Evolutionary conservation across 2,888 invertebrate genomes (phyloP).

Genomic region (Phyto melanocephala): DNA sequence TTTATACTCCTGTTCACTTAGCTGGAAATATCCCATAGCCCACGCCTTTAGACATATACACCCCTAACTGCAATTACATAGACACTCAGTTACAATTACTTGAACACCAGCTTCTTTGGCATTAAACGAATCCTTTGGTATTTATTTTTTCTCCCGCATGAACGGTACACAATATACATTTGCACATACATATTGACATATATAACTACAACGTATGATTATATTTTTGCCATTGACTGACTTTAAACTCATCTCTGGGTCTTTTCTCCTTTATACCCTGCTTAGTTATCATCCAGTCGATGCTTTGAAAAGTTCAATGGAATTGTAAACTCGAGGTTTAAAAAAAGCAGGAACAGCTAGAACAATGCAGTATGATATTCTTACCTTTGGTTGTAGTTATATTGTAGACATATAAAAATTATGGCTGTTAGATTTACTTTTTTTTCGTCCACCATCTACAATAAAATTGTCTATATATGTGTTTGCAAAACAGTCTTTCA

Average conservation of each 20-base stretch:
- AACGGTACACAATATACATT: too few relatives aligned
- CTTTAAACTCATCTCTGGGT: not conserved
- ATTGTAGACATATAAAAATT: constrained; percentile 1
- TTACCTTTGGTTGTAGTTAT: not conserved
- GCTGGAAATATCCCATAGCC: not conserved
- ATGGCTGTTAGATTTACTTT: not conserved
- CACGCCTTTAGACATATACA: not conserved
- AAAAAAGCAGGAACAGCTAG: not conserved
- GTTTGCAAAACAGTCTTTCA: not conserved
- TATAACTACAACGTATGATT: not conserved
- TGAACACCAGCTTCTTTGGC: not conserved
- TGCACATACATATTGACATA: too few relatives aligned
- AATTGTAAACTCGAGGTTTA: constrained; percentile 61
- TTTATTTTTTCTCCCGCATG: not conserved
- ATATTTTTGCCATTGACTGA: not conserved
- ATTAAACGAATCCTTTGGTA: not conserved
- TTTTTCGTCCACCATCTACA: not conserved
- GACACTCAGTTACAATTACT: constrained; percentile 17
- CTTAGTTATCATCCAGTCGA: not conserved
- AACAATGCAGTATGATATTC: constrained; percentile 12
- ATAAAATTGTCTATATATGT: constrained; percentile 9
- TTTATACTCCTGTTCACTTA: not conserved
- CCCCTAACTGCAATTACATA: not conserved
- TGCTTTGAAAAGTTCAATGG: constrained; percentile 67
- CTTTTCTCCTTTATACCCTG: not conserved